Conservation (phyloP, 92 coral and sea anemone genomes). For the Actinostola sp. region DNA sequence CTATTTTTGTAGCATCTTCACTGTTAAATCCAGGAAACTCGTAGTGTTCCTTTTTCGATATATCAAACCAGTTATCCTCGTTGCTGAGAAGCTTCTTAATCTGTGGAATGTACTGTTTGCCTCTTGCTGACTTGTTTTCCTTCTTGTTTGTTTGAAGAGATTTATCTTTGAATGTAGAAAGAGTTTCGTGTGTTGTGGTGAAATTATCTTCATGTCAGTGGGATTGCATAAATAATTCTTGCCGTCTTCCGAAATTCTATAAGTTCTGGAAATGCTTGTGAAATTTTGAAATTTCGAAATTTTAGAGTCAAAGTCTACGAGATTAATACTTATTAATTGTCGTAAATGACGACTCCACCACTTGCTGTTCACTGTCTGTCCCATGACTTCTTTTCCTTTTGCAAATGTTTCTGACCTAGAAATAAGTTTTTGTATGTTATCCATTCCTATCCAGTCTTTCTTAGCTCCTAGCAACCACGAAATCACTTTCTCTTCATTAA, state of each 20-base stretch:
- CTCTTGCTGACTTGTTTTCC: background rate
- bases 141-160: background rate
- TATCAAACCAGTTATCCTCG: constrained; percentile 2
- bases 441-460: constrained; percentile 35
- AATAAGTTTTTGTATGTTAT: constrained; percentile 23
- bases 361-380: background rate
- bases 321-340: background rate
- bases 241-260: background rate
- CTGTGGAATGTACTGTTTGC: constrained; percentile 9
- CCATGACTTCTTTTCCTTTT: constrained; percentile 11
- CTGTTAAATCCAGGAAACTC: constrained; percentile 15
- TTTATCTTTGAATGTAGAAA: background rate
- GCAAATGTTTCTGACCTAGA: constrained; percentile 30
- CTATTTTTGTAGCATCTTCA: background rate
- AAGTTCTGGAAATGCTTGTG: background rate
- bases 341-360: background rate
- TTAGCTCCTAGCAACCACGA: constrained; percentile 43
- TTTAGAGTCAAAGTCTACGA: background rate
- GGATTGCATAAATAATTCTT: background rate
- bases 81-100: background rate
- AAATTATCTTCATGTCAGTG: background rate
- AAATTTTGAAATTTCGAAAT: background rate
- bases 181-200: background rate
- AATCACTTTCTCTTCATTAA: constrained; percentile 28
- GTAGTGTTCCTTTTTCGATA: constrained; percentile 22